Base-by-base conservation (phyloP, 2,797 vertebrate species). In the Astyanax mexicanus region DNA sequence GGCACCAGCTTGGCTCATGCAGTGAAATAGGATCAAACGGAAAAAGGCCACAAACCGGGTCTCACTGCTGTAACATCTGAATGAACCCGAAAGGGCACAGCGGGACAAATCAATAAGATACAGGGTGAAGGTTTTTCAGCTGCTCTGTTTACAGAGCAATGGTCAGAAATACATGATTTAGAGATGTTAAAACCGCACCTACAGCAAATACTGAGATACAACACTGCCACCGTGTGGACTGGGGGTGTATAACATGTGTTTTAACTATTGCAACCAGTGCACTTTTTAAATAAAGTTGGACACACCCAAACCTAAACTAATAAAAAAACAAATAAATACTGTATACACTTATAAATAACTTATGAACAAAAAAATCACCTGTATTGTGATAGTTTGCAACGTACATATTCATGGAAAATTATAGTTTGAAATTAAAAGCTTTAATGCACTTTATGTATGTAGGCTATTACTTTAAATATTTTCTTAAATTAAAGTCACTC, bases 211-310 rank as follows among this genome's bases (percentile, higher is more conserved):
- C 79, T 19, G 1, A 80, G 12, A 76, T 72, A 6, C 84, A 81
- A 84, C 83, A 83, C 85, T 84, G 62, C 81, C 84, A 88, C 64
- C 91, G 88, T 44, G 81, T 86, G 91, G 84, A 11, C n/a, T 12
- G 68, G 21, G 32, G 17, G 9, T 19, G 17, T 44, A 6, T 25
- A 10, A 19, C 1, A 15, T 21, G 1, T 10, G 0, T 58, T 35
- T 70, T 47, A 3, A 55, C 25, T 17, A 69, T 23, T 73, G 66
- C 5, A 38, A n/a, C n/a, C 7, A 64, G 71, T 65, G 73, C 73
- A 40, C 51, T 68, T 60, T 70, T 40, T 27, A 11, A 11, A 9
- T 8, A 38, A 38, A 1, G 37, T 9, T 38, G 5, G 37, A 38
- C 37, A 38, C 1, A 9, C 37, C 7, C 6, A n/a, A n/a, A n/a